Percentiles rank a stretch among this genome's conserved stretches.
Conservation (phyloP, 2,113 vertebrate species). For the Eudyptes chrysolophus region DNA sequence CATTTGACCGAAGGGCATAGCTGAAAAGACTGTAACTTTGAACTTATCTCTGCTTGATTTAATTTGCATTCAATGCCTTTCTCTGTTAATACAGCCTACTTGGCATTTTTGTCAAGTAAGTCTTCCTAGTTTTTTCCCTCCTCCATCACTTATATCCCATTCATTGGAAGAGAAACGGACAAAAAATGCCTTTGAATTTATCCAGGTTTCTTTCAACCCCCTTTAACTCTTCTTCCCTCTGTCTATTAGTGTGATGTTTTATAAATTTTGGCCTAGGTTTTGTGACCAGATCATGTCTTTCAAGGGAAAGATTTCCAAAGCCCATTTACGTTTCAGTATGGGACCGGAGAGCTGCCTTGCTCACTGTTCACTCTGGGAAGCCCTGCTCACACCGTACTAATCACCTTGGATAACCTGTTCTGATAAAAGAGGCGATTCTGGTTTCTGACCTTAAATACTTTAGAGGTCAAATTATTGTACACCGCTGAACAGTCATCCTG, state of each 20-base stretch:
- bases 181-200: background rate
- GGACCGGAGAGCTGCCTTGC: background rate
- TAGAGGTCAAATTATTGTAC: background rate
- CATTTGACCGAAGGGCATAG: background rate
- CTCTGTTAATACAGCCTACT: background rate
- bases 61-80: background rate
- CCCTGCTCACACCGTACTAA: fast-evolving
- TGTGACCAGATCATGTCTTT: background rate
- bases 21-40: background rate
- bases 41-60: background rate
- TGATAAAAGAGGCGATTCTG: fast-evolving
- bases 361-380: fast-evolving
- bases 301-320: background rate
- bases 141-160: background rate
- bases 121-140: background rate
- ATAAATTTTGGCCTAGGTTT: background rate
- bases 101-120: background rate
- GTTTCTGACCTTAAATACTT: background rate
- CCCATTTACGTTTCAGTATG: fast-evolving
- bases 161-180: background rate
- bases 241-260: background rate
- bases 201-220: background rate
- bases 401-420: background rate
- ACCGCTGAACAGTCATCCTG: background rate
- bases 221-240: background rate